phyloP scores from a whole-genome alignment of 2,113 vertebrate species.

The Nanorana parkeri region DNA sequence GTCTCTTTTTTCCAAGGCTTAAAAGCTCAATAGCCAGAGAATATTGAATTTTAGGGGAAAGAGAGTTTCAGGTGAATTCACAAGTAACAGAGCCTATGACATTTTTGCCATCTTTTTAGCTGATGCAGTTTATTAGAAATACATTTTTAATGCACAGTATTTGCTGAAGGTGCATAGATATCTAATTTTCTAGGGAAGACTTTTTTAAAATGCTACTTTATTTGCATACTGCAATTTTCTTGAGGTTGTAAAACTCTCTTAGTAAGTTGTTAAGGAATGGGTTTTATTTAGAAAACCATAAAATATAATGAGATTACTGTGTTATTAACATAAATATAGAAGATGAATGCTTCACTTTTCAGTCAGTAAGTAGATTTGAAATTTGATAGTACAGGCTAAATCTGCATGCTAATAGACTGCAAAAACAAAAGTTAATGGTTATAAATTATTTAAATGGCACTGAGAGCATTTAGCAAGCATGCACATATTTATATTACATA shows the following conservation, averaged over 20 bases:
- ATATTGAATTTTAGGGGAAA: no score
- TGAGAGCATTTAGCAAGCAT: not conserved
- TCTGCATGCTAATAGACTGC: conserved; percentile 10
- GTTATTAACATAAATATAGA: conserved; percentile 54
- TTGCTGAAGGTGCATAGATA: conserved; percentile 45
- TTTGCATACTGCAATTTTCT: conserved; percentile 55
- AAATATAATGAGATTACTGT: conserved; percentile 53
- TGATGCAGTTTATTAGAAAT: conserved; percentile 24
- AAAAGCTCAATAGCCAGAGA: no score
- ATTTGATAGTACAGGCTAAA: conserved; percentile 29
- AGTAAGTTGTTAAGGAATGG: conserved; percentile 47
- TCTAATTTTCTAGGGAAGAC: conserved; percentile 39
- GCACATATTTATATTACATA: no score
- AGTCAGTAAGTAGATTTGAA: conserved; percentile 43
- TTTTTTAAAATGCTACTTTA: conserved; percentile 24
- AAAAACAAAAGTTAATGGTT: conserved; percentile 7
- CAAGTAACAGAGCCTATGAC: not conserved
- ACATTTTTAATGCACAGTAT: conserved; percentile 18
- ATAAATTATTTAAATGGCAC: conserved; percentile 22
- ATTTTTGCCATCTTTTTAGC: not conserved
- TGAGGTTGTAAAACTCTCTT: conserved; percentile 47
- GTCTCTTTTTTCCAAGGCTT: no score
- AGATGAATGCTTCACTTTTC: conserved; percentile 38
- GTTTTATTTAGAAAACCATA: conserved; percentile 55
- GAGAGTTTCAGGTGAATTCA: not conserved